Percentiles rank a stretch among this genome's conserved stretches.
phyloP scores from a whole-genome alignment of 2,797 vertebrate genomes.

The Enteromius radiatus region DNA sequence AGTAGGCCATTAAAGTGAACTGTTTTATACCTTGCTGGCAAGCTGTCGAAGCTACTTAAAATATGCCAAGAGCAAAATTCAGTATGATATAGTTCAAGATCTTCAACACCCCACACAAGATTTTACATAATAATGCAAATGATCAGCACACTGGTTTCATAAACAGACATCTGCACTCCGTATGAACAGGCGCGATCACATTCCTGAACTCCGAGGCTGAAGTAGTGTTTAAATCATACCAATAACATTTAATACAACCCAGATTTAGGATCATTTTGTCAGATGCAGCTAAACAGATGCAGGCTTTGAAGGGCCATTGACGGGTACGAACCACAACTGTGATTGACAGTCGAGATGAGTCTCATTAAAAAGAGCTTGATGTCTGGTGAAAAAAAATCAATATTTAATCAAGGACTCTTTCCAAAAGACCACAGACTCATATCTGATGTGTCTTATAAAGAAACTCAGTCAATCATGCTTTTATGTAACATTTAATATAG shows the following conservation, averaged over 20 bases:
- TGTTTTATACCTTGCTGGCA: slow-evolving; percentile 12
- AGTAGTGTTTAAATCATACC: slow-evolving; percentile 34
- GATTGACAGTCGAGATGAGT: slow-evolving; percentile 61
- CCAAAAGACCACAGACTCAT: slow-evolving; percentile 34
- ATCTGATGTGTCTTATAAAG: slow-evolving; percentile 40
- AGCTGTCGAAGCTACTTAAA: background rate
- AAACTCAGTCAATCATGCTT: slow-evolving; percentile 48
- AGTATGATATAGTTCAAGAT: background rate
- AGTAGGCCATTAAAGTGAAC: background rate
- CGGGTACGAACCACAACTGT: background rate
- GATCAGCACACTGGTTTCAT: slow-evolving; percentile 26
- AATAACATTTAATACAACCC: slow-evolving; percentile 28
- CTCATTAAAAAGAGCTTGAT: slow-evolving; percentile 55
- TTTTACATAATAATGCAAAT: slow-evolving; percentile 37
- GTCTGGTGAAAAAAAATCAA: slow-evolving; percentile 46
- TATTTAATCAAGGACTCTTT: slow-evolving; percentile 57
- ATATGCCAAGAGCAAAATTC: slow-evolving; percentile 7
- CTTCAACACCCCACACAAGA: slow-evolving; percentile 12
- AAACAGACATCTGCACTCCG: slow-evolving; percentile 38
- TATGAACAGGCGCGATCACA: slow-evolving; percentile 18
- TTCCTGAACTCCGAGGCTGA: slow-evolving; percentile 14
- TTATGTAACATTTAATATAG: background rate
- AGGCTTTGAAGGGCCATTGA: slow-evolving; percentile 26
- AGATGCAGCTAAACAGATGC: slow-evolving; percentile 20
- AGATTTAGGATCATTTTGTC: slow-evolving; percentile 36